Base-by-base conservation (phyloP, 2,113 vertebrate species). In the Pristiophorus japonicus region DNA sequence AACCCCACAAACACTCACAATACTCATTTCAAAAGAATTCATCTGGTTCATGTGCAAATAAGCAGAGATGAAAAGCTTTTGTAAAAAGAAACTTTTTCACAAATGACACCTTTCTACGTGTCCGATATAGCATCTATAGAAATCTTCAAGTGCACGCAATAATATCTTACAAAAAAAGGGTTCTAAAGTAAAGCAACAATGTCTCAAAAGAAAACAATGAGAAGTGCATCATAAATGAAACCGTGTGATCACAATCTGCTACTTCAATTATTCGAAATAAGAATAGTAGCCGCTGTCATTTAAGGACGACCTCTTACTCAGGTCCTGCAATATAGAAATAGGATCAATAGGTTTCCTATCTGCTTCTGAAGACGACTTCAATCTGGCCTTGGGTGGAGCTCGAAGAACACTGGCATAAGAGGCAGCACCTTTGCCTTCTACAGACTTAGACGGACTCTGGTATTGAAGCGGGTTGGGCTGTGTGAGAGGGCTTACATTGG, bases 351-450 rank as follows among this genome's bases (percentile, higher is more conserved):
- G 63, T n/a, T 94, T 94, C 93, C 66, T 94, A 45, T 65, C 63
- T 70, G 66, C 55, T 66, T 94, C 93, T 12, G 93, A 70, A 63
- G 93, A 66, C 10, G 65, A 70, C 38, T 45, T 45, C 42, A 70
- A 70, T 65, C 65, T 94, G 1, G 93, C 38, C 63, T 65, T 65
- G 34, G 93, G 93, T 51, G 93, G 62, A 45, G 93, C 93, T 70
- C 93, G 93, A 47, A 94, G 59, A 94, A 94, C 93, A 42, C 93
- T 94, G 63, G 93, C 93, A 24, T 94, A 94, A 94, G 93, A 94
- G 14, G 63, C 93, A 63, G 62, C 34, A 24, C 42, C 42, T 47
- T 94, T 94, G 93, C 42, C 45, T 42, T 94, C 93, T 38, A 34
- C 1, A 18, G 47, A 59, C 27, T 62, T 90, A 34, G 87, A 59